Conservation (phyloP, 2,797 vertebrate species). For the Fistularia tabacaria region DNA sequence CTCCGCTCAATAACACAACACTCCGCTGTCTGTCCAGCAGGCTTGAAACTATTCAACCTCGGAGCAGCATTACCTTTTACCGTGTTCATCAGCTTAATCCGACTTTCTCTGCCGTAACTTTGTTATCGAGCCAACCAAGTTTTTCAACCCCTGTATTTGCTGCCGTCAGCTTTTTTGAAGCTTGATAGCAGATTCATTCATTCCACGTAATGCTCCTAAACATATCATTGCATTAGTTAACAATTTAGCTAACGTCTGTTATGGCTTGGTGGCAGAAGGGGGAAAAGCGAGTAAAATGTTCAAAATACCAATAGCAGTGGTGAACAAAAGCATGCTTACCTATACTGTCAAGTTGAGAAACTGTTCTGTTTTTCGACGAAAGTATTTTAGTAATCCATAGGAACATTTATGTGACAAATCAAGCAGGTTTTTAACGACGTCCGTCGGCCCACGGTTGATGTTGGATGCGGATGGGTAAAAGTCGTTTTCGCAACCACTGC, state of each 20-base stretch:
- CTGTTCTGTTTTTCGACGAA: slow-evolving; percentile 57
- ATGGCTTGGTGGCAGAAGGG: slow-evolving; percentile 53
- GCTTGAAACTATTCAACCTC: slow-evolving; percentile 48
- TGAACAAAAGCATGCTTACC: slow-evolving; percentile 66
- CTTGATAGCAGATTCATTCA: slow-evolving; percentile 48
- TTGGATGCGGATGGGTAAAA: slow-evolving; percentile 70
- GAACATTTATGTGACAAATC: slow-evolving; percentile 60
- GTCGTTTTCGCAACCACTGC: slow-evolving; percentile 64
- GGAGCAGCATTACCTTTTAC: slow-evolving; percentile 41
- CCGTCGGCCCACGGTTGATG: slow-evolving; percentile 49
- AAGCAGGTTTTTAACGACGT: slow-evolving; percentile 55
- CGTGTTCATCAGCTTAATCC: slow-evolving; percentile 28
- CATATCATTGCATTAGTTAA: slow-evolving; percentile 49
- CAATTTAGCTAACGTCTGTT: slow-evolving; percentile 66
- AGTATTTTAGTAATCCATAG: slow-evolving; percentile 70
- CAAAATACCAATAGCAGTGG: slow-evolving; percentile 52
- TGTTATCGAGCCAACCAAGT: slow-evolving; percentile 35
- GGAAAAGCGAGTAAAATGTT: slow-evolving; percentile 50
- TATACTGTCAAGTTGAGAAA: slow-evolving; percentile 67
- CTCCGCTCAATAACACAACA: slow-evolving; percentile 66
- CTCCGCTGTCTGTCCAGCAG: slow-evolving; percentile 30
- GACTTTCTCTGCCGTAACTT: slow-evolving; percentile 40
- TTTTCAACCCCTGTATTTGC: not conserved
- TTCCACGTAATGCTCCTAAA: slow-evolving; percentile 28
- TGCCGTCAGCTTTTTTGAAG: slow-evolving; percentile 3